Conservation (phyloP, 2,888 invertebrate genomes). For the Tiliacea aurago region DNA sequence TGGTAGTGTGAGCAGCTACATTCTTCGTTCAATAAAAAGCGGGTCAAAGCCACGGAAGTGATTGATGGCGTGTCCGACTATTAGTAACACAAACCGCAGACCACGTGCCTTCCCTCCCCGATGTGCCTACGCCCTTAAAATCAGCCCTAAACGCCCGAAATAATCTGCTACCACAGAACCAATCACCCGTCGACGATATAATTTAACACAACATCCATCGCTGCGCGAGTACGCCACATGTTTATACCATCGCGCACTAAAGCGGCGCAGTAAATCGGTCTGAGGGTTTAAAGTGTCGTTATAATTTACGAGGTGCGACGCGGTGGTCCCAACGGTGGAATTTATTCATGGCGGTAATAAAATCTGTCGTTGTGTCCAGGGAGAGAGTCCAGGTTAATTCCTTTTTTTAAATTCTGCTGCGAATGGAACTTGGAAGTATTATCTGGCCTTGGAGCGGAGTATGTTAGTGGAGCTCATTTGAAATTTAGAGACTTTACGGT, state of each 20-base stretch:
- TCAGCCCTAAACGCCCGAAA: constrained; percentile 54
- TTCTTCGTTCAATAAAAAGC: constrained; percentile 23
- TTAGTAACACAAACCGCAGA: constrained; percentile 36
- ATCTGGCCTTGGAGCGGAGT: constrained; percentile 56
- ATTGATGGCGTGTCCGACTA: constrained; percentile 49
- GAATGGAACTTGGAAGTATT: constrained; percentile 59
- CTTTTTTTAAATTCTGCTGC: constrained; percentile 80
- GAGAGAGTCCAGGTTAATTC: constrained; percentile 77
- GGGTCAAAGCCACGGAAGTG: constrained; percentile 34
- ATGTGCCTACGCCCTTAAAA: constrained; percentile 54
- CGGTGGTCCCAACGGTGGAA: constrained; percentile 78
- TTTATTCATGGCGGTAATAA: constrained; percentile 89
- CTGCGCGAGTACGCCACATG: constrained; percentile 66
- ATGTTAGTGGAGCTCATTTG: constrained; percentile 46
- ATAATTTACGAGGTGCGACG: constrained; percentile 83
- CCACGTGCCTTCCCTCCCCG: constrained; percentile 18
- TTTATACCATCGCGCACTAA: constrained; percentile 71
- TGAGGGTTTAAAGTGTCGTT: constrained; percentile 79
- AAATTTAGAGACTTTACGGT: constrained; percentile 42
- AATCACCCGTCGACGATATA: constrained; percentile 62
- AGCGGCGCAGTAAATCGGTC: constrained; percentile 77
- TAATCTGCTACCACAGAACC: constrained; percentile 56
- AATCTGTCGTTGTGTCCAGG: constrained; percentile 84
- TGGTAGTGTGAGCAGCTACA: constrained; percentile 4
- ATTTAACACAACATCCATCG: constrained; percentile 72